These are phyloP conservation scores for Halocaridina rubra DNA, from an alignment of 2,888 invertebrate species.

Conservation along the genomic window DNA sequence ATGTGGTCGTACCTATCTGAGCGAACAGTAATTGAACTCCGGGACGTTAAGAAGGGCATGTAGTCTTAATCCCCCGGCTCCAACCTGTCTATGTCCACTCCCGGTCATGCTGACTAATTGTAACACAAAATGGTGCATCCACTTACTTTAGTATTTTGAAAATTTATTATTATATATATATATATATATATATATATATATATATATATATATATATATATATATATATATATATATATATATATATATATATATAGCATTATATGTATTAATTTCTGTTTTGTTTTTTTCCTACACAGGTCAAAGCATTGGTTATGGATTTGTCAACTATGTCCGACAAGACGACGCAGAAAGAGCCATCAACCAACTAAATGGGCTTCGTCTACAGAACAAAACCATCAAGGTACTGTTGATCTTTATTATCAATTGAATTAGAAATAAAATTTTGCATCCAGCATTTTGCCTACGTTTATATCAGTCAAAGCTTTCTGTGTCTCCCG, in stretches of 20 bases:
- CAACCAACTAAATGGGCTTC: constrained; percentile 95
- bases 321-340: constrained; percentile 97
- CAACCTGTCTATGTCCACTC: no score
- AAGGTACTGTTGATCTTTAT: constrained; percentile 80
- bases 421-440: constrained; percentile 11
- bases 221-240: background rate
- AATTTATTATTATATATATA: background rate
- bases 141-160: no score
- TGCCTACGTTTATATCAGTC: no score
- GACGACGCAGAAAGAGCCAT: constrained; percentile 99
- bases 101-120: no score
- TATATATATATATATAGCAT: background rate
- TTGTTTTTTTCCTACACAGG: constrained; percentile 72
- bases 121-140: no score
- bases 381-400: constrained; percentile 99
- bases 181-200: background rate
- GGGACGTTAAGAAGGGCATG: no score
- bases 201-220: background rate
- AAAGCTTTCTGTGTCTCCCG: no score
- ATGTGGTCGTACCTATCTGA: no score
- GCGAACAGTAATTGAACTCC: no score
- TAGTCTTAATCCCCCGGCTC: no score
- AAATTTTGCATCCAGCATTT: background rate
- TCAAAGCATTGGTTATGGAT: constrained; percentile 99
- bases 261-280: no score